Evolutionary conservation across 1,140 invertebrate genomes (phyloP).

Genomic region (Caenorhabditis brenneri): DNA sequence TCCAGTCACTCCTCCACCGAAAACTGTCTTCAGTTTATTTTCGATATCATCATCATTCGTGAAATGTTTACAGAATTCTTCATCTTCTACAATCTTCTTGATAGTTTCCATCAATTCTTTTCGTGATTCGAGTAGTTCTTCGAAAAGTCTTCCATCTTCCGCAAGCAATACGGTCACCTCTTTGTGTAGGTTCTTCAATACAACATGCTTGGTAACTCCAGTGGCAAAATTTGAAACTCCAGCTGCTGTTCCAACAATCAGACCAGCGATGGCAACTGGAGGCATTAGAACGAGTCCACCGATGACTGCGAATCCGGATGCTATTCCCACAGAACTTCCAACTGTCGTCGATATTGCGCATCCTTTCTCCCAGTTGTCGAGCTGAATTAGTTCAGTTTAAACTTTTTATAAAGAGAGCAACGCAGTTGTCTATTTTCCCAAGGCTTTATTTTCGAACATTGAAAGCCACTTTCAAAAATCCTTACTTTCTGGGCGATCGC

Average conservation of each 20-base stretch:
- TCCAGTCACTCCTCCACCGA: neutral
- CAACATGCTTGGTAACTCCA: conserved; percentile 90
- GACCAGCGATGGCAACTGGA: conserved; percentile 33
- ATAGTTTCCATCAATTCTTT: neutral
- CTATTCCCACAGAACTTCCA: conserved; percentile 71
- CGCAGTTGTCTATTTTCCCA: too few species aligned
- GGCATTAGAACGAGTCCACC: conserved; percentile 56
- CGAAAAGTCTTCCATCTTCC: conserved; percentile 8
- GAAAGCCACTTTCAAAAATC: too few species aligned
- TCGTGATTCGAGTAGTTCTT: neutral
- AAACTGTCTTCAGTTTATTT: neutral
- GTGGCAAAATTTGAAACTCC: conserved; percentile 90
- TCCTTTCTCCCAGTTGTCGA: conserved; percentile 16
- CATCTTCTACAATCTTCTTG: neutral
- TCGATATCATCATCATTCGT: conserved; percentile 11
- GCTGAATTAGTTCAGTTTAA: conserved; percentile 36
- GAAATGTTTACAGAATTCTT: conserved; percentile 3
- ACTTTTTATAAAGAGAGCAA: too few species aligned
- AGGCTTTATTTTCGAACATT: too few species aligned
- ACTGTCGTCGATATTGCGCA: conserved; percentile 49
- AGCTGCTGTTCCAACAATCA: conserved; percentile 71
- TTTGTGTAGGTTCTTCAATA: conserved; percentile 70
- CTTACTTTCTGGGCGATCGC: conserved; percentile 20
- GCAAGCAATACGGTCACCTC: neutral
- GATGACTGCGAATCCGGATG: conserved; percentile 69